These are phyloP conservation scores for Entomyzon cyanotis DNA, from an alignment of 2,113 vertebrate species.

Conservation along the genomic window DNA sequence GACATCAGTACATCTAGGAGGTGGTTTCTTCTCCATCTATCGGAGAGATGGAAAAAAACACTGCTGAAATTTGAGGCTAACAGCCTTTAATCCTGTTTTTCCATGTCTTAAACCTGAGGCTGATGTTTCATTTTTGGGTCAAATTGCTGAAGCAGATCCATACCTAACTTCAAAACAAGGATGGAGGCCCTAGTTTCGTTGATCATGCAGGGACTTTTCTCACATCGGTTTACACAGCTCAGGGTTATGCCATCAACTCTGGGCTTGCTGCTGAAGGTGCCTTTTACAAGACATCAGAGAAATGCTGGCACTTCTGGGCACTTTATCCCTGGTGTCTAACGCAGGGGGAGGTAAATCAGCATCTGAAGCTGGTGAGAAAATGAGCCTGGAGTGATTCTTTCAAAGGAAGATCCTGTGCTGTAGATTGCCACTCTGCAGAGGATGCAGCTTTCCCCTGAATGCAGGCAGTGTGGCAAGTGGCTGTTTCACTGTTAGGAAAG, in stretches of 20 bases:
- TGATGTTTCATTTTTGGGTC: background rate
- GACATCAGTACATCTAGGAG: background rate
- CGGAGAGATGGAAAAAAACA: background rate
- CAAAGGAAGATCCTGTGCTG: background rate
- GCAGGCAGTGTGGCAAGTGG: background rate
- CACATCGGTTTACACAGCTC: background rate
- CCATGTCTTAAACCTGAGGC: background rate
- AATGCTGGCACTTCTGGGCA: background rate
- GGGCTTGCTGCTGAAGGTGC: accelerated
- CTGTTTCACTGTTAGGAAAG: background rate
- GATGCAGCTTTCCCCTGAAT: background rate
- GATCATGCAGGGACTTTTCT: accelerated
- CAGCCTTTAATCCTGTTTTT: background rate
- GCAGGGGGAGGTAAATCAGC: background rate
- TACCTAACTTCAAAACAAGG: background rate
- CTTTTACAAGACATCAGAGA: background rate
- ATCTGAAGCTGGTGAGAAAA: background rate
- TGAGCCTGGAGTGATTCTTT: background rate
- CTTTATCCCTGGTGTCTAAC: background rate
- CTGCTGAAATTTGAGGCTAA: background rate
- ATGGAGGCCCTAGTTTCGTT: background rate
- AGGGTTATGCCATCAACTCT: background rate
- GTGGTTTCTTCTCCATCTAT: background rate
- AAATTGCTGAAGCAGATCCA: background rate
- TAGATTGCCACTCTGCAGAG: background rate